A percentile compares a stretch with the other conserved stretches of the same genome.
Conservation (phyloP, 2,888 invertebrate genomes). For the Craniophora ligustri region DNA sequence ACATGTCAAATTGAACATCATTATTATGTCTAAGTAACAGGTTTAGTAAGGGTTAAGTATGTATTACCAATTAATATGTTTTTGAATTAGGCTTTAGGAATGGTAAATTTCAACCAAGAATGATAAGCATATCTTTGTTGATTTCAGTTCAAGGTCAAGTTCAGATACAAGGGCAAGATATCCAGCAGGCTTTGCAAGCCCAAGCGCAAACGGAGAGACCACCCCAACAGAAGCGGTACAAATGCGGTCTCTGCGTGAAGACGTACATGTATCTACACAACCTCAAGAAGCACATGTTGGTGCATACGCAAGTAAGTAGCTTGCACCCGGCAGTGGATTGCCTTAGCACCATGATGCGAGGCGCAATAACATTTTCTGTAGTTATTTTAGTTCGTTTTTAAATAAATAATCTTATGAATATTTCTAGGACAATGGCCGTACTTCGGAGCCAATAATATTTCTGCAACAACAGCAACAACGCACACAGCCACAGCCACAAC, state of each 20-base stretch:
- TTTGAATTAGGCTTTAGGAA: no score
- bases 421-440: constrained; percentile 37
- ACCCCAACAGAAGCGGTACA: constrained; percentile 71
- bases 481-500: constrained; percentile 38
- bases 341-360: no score
- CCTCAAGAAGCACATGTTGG: constrained; percentile 83
- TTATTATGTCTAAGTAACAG: no score
- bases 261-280: constrained; percentile 85
- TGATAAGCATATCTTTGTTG: no score
- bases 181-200: constrained; percentile 36
- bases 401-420: neutral
- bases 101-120: no score
- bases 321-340: neutral
- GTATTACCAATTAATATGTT: no score
- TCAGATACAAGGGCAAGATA: constrained; percentile 47
- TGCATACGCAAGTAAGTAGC: constrained; percentile 73
- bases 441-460: constrained; percentile 41
- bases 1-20: no score
- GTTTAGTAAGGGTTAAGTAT: no score
- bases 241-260: constrained; percentile 82
- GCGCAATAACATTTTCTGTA: no score
- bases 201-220: constrained; percentile 41
- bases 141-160: constrained; percentile 43
- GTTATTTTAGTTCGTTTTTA: no score
- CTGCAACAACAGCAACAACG: constrained; percentile 31